A percentile compares a stretch with the other conserved stretches of the same genome.
These are phyloP conservation scores for Yponomeuta malinellus DNA, from an alignment of 2,888 invertebrate genomes.

Conservation along the genomic window DNA sequence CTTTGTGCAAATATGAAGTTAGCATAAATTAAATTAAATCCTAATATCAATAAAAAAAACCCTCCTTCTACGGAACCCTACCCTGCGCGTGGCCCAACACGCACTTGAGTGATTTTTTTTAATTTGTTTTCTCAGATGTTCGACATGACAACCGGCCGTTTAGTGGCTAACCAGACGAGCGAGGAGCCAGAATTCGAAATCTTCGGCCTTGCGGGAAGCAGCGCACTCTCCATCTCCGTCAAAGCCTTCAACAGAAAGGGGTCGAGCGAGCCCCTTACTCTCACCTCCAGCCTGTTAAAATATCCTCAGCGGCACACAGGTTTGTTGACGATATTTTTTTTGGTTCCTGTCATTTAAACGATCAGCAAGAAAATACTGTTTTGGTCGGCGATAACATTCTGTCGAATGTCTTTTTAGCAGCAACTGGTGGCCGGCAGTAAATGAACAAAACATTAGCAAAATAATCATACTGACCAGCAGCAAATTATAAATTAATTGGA, in stretches of 20 bases:
- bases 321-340: conserved; percentile 24
- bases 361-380: not conserved
- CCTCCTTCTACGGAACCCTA: too few relatives aligned
- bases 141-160: conserved; percentile 63
- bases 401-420: too few relatives aligned
- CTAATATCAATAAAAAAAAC: too few relatives aligned
- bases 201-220: conserved; percentile 74
- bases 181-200: conserved; percentile 78
- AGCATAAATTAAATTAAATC: too few relatives aligned
- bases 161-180: conserved; percentile 76
- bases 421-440: too few relatives aligned
- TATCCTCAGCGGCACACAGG: conserved; percentile 79
- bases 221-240: conserved; percentile 75
- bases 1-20: too few relatives aligned
- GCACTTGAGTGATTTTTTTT: not conserved
- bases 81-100: too few relatives aligned
- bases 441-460: too few relatives aligned
- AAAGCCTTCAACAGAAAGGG: conserved; percentile 84
- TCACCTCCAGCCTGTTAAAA: conserved; percentile 77
- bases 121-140: conserved; percentile 44
- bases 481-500: too few relatives aligned
- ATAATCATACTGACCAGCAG: too few relatives aligned
- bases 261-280: conserved; percentile 74
- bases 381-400: too few relatives aligned
- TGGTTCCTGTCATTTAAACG: too few relatives aligned